Base-by-base conservation (phyloP, 2,113 vertebrate species). In the Spheniscus mendiculus region DNA sequence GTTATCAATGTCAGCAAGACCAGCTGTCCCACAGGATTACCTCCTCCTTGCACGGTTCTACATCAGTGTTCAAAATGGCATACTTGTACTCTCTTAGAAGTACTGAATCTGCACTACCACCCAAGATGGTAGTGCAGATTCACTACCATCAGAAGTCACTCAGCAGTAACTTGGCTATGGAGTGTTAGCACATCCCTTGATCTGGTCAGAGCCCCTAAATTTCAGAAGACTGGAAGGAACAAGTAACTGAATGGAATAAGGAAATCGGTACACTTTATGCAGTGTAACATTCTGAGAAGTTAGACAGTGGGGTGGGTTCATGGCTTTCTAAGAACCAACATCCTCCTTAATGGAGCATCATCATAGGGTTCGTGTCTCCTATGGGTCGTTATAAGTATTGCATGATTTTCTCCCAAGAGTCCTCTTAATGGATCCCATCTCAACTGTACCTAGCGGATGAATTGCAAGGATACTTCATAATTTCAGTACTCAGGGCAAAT, bases 301-400 rank as follows among this genome's bases (percentile, higher is more conserved):
- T 53, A 6, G 32, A 1, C 5, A 1, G 5, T 13, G 5, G 3
- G 1, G 2, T 70, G n/a, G 7, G 25, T 74, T 88, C 10, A 1
- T 55, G 62, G 55, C 29, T 18, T 73, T 47, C 10, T 13, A 5
- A 58, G 40, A 69, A 44, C 30, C 29, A 69, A 32, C 34, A 11
- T 79, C 14, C 15, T 53, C 26, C 26, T 66, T 61, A 47, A 42
- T 19, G 29, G 38, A 32, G 18, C 17, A 27, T 59, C 25, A 6
- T 88, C 65, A 11, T 11, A 66, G 34, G 11, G 9, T 53, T 79
- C 5, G 0, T 63, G 15, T 71, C n/a, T 83, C 18, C 6, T 49
- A 0, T n/a, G 20, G 36, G 19, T 49, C 40, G 38, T 23, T 32
- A 4, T 7, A 27, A 58, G 22, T 63, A 32, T 49, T 70, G 34